Evolutionary conservation across 2,797 vertebrate species (phyloP).

Genomic region (Sebastes trivittatus): DNA sequence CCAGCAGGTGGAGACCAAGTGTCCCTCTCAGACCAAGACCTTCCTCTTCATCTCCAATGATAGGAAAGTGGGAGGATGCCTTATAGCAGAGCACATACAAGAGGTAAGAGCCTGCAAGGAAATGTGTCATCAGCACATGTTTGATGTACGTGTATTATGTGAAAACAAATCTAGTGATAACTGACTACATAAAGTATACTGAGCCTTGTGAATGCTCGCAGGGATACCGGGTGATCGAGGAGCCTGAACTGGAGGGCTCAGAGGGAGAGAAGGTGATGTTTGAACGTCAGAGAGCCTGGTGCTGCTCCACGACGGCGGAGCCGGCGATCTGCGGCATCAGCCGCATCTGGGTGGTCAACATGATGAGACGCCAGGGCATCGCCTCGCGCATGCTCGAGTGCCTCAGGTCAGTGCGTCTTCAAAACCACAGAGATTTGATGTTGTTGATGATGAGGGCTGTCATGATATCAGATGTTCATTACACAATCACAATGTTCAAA

Average conservation of each 20-base stretch:
- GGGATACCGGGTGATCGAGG: conserved; percentile 98
- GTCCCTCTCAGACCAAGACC: conserved; percentile 96
- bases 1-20: conserved; percentile 95
- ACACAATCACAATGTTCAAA: too few relatives aligned
- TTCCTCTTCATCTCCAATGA: conserved; percentile 98
- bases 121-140: neutral
- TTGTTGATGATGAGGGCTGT: too few relatives aligned
- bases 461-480: too few relatives aligned
- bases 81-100: conserved; percentile 98
- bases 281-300: conserved; percentile 97
- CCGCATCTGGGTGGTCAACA: conserved; percentile 97
- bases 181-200: neutral
- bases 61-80: conserved; percentile 96
- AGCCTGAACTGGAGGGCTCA: conserved; percentile 87
- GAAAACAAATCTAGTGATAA: neutral
- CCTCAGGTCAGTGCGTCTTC: conserved; percentile 85
- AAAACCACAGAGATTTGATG: neutral
- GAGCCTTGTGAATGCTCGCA: conserved; percentile 52
- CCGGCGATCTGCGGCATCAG: conserved; percentile 98
- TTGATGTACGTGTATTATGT: neutral
- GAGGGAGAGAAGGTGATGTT: conserved; percentile 94
- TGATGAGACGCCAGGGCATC: conserved; percentile 95
- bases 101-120: conserved; percentile 84
- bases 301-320: conserved; percentile 93
- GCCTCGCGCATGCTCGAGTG: conserved; percentile 97